Conservation (phyloP, 2,797 vertebrate genomes). For the Enoplosus armatus region DNA sequence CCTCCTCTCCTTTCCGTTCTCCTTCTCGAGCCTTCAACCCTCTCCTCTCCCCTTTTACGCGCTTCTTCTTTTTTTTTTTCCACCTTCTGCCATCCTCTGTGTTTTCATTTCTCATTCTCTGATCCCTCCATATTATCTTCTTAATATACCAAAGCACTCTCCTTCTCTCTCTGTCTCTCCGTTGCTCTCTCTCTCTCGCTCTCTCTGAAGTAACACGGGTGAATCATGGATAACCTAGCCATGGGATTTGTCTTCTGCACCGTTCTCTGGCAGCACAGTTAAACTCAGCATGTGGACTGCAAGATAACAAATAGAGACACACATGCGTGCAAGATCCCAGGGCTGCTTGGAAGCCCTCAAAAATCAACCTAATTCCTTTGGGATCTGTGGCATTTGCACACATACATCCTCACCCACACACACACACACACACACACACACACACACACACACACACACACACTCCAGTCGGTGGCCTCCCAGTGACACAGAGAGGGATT, state of each 20-base stretch:
- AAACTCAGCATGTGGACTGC: constrained; percentile 69
- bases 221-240: constrained; percentile 61
- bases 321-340: constrained; percentile 48
- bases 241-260: constrained; percentile 62
- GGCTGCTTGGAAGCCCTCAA: constrained; percentile 63
- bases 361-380: constrained; percentile 69
- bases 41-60: background rate
- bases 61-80: constrained; percentile 8
- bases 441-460: constrained; percentile 1
- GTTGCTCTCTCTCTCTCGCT: constrained; percentile 6
- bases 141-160: constrained; percentile 30
- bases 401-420: constrained; percentile 38
- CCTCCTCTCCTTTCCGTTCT: constrained; percentile 39
- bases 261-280: constrained; percentile 60
- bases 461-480: constrained; percentile 57
- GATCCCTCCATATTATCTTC: constrained; percentile 37
- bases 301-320: constrained; percentile 74
- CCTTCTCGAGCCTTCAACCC: constrained; percentile 36
- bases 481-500: constrained; percentile 58
- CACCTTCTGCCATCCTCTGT: constrained; percentile 13
- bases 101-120: constrained; percentile 43
- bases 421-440: constrained; percentile 11
- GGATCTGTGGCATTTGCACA: constrained; percentile 71
- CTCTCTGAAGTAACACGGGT: constrained; percentile 34
- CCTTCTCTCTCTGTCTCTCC: constrained; percentile 5